Percentiles rank a stretch among this genome's conserved stretches.
Evolutionary conservation across 2,797 vertebrate genomes (phyloP).

Genomic region (Glyptemys insculpta): DNA sequence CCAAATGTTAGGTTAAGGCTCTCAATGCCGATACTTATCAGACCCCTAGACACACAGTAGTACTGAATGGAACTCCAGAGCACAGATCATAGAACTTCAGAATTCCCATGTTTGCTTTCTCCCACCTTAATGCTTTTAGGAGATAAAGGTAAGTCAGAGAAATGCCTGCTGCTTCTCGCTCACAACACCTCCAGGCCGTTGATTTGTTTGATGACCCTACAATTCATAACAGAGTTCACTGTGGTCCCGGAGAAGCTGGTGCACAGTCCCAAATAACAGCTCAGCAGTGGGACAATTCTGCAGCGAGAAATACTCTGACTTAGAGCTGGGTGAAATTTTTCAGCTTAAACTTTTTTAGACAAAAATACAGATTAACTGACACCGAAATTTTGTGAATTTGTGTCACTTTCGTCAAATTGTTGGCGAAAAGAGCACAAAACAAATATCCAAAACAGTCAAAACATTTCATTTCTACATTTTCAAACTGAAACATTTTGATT

Average conservation of each 20-base stretch:
- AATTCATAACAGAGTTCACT: not conserved
- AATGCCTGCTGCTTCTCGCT: not conserved
- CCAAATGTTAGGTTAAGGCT: not conserved
- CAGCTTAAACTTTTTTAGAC: not conserved
- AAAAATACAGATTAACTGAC: not conserved
- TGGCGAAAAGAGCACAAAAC: not conserved
- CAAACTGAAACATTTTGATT: not conserved
- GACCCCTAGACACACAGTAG: not conserved
- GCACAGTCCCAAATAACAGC: not conserved
- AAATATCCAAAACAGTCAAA: not conserved
- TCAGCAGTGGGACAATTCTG: conserved; percentile 1
- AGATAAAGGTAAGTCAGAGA: not conserved
- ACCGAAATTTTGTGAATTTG: not conserved
- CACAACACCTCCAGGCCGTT: conserved; percentile 16
- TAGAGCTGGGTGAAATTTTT: not conserved
- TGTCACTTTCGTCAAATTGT: not conserved
- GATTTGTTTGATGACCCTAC: conserved; percentile 3
- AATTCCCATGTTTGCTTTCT: not conserved
- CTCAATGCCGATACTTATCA: not conserved
- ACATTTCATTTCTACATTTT: not conserved
- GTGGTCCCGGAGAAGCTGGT: not conserved
- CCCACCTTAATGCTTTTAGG: not conserved
- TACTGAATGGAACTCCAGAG: conserved; percentile 26
- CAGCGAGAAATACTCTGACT: not conserved
- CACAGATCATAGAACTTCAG: not conserved